Base-by-base conservation (phyloP, 2,888 invertebrate species). In the Temnothorax unifasciatus region DNA sequence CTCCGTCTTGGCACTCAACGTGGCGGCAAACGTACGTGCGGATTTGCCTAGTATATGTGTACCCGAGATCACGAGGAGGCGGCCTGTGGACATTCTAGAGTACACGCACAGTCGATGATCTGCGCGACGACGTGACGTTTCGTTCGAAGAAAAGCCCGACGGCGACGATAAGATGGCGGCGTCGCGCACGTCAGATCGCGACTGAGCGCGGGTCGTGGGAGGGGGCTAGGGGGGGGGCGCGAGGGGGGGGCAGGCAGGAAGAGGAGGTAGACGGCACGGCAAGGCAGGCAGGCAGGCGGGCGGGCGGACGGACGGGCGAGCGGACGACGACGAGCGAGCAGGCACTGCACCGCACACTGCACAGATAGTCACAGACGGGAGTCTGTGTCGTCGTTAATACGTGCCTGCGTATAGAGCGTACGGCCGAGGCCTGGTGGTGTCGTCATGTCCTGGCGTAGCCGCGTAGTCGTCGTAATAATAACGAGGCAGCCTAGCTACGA, bases 91-190 rank as follows among this genome's bases (percentile, higher is more conserved):
- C 77, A 38, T 61, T 61, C 54, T 71, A 71, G 63, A 63, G 25
- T 57, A 34, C 11, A 63, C 59, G 73, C 84, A 75, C 71, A 64
- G 18, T 81, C 77, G 81, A 88, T 88, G 89, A 64, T 86, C 41
- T 38, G 85, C 54, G 68, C 85, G 84, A 25, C 71, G 73, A 85
- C 68, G 68, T 64, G 64, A 75, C 41, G 84, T 41, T 34, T 54
- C 68, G 79, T 82, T 83, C 79, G 77, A 89, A 86, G 89, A 89
- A 89, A 88, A 87, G 84, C 76, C 86, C 84, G 90, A 86, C 81
- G 84, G 34, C 68, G 59, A 59, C 59, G 64, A 92, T 92, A 93
- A 93, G 90, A 93, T 93, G 93, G 93, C 93, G 93, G 92, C 92
- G 92, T 91, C 91, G 91, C 91, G 89, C 90, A 93, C 91, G 92